These are phyloP conservation scores for Olivierus martensii DNA, from an alignment of 1,140 invertebrate genomes.

Conservation along the genomic window DNA sequence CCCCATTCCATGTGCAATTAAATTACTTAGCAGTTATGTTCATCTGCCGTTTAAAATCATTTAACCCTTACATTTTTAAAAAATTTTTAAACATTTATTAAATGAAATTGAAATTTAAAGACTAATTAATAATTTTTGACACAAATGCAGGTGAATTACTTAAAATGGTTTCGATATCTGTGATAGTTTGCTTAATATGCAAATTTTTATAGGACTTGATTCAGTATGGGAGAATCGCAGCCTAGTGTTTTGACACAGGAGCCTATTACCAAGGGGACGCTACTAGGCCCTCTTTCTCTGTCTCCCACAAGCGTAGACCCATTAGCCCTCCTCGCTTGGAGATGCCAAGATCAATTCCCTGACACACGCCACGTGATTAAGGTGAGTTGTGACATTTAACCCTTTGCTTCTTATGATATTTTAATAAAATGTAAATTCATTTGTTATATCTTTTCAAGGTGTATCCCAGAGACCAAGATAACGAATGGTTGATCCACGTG, in stretches of 20 bases:
- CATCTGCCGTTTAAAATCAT: too few species aligned
- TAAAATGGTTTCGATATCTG: too few species aligned
- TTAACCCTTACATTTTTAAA: too few species aligned
- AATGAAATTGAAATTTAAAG: too few species aligned
- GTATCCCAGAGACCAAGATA: neutral
- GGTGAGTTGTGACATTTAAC: neutral
- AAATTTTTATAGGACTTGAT: too few species aligned
- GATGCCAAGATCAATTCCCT: slow-evolving; percentile 10
- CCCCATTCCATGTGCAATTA: too few species aligned
- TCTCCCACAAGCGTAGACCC: slow-evolving; percentile 8
- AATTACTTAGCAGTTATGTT: too few species aligned
- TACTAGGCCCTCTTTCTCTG: slow-evolving; percentile 10
- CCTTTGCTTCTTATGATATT: neutral
- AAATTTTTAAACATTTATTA: too few species aligned
- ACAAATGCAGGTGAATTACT: too few species aligned
- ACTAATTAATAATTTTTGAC: too few species aligned
- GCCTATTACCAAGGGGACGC: slow-evolving; percentile 6
- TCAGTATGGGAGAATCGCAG: too few species aligned
- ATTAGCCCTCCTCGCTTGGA: slow-evolving; percentile 9
- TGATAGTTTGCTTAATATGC: too few species aligned
- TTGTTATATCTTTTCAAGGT: slow-evolving; percentile 1
- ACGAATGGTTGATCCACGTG: slow-evolving; percentile 12
- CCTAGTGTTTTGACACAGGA: slow-evolving; percentile 9
- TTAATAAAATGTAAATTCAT: neutral
- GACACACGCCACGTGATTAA: slow-evolving; percentile 6